Percentiles rank a stretch among this genome's conserved stretches.
phyloP scores from a whole-genome alignment of 2,888 invertebrate species.

The Ichneumoninae sp. region DNA sequence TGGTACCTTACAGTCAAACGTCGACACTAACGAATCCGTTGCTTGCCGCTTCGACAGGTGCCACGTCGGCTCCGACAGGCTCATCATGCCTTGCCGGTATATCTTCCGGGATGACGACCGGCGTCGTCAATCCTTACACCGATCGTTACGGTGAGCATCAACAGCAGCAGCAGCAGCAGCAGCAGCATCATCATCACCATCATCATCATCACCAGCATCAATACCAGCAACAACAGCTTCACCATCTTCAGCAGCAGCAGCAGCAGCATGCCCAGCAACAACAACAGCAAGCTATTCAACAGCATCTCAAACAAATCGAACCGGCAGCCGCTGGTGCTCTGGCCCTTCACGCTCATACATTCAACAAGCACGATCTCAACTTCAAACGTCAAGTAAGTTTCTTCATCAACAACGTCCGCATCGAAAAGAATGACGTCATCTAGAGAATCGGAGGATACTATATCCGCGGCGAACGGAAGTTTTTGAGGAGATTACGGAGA shows the following conservation, averaged over 20 bases:
- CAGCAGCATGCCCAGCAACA: constrained; percentile 76
- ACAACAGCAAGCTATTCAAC: constrained; percentile 73
- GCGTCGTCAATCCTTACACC: constrained; percentile 81
- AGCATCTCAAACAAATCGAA: constrained; percentile 81
- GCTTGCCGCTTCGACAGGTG: constrained; percentile 80
- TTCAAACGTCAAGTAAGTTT: constrained; percentile 94
- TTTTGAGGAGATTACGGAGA: background rate
- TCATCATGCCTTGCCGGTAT: constrained; percentile 79
- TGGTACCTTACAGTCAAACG: constrained; percentile 76
- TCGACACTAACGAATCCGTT: constrained; percentile 79
- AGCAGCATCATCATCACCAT: constrained; percentile 85
- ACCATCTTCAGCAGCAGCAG: constrained; percentile 73
- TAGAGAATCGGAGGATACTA: constrained; percentile 65
- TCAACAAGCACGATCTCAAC: constrained; percentile 88
- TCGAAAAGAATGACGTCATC: constrained; percentile 88
- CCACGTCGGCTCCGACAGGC: constrained; percentile 65
- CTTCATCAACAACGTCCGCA: constrained; percentile 92
- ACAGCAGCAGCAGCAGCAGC: constrained; percentile 81
- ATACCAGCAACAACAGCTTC: constrained; percentile 74
- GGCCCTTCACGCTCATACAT: constrained; percentile 85
- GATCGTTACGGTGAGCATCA: constrained; percentile 76
- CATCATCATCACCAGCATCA: constrained; percentile 83
- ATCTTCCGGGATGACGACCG: constrained; percentile 79
- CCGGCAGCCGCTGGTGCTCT: constrained; percentile 81
- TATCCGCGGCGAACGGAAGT: constrained; percentile 16